phyloP scores from a whole-genome alignment of 2,113 vertebrate species.

The Empidonax traillii region DNA sequence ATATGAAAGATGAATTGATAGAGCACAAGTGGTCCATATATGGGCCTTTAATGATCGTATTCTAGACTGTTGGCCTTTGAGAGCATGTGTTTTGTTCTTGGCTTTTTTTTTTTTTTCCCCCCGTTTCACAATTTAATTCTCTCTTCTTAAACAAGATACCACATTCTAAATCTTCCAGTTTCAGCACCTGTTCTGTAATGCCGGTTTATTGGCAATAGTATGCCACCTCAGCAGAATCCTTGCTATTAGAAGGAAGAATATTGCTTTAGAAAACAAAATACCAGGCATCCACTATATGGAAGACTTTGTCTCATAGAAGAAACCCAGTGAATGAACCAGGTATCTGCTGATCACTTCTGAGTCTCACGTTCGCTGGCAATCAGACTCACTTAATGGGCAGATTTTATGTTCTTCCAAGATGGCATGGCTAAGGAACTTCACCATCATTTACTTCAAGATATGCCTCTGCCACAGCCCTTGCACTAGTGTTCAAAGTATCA shows the following conservation, averaged over 20 bases:
- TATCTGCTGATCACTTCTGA: background rate
- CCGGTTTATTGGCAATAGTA: background rate
- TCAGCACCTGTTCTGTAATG: background rate
- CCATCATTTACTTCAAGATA: background rate
- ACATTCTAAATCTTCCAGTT: background rate
- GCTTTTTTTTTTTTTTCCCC: rapidly evolving
- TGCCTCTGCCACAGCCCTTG: background rate
- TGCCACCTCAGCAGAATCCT: background rate
- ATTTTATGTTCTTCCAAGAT: background rate
- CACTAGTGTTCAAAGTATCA: background rate
- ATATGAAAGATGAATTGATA: background rate
- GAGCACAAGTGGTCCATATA: background rate
- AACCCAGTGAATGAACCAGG: background rate
- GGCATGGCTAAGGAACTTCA: background rate
- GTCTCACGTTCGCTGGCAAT: background rate
- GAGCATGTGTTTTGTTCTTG: background rate
- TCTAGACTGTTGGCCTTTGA: background rate
- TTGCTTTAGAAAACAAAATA: background rate
- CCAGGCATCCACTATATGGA: background rate
- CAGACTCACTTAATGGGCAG: background rate
- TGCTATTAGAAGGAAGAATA: background rate
- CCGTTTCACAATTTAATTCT: background rate
- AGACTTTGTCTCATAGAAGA: background rate
- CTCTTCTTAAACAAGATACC: background rate
- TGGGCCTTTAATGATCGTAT: background rate